Percentiles rank a stretch among this genome's conserved stretches.
These are phyloP conservation scores for Drosophila chauvacae DNA, from an alignment of 1,140 invertebrate genomes.

Conservation along the genomic window DNA sequence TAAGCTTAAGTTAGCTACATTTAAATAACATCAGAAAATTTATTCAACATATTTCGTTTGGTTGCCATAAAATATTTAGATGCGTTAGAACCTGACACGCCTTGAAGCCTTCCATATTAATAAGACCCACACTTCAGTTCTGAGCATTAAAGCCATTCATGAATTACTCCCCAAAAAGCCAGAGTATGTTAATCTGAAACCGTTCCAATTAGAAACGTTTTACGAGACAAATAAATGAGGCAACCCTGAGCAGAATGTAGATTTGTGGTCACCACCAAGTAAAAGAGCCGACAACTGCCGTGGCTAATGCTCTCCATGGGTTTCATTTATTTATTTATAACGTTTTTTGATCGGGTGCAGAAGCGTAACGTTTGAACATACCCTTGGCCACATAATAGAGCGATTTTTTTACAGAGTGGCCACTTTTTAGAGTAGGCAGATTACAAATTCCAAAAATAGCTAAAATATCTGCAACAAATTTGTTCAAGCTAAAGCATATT, in stretches of 20 bases:
- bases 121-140: neutral
- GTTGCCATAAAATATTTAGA: neutral
- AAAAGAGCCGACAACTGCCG: slow-evolving; percentile 63
- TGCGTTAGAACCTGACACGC: neutral
- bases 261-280: slow-evolving; percentile 50
- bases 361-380: slow-evolving; percentile 70
- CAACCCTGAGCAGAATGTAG: slow-evolving; percentile 35
- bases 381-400: slow-evolving; percentile 50
- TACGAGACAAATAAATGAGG: slow-evolving; percentile 18
- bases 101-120: neutral
- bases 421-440: neutral
- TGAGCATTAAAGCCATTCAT: slow-evolving; percentile 8
- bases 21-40: neutral
- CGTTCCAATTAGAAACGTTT: slow-evolving; percentile 50
- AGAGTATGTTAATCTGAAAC: slow-evolving; percentile 24
- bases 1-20: no score
- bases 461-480: neutral
- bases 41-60: no score
- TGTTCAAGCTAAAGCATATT: neutral
- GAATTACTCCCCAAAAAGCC: slow-evolving; percentile 9
- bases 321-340: slow-evolving; percentile 51
- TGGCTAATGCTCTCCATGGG: slow-evolving; percentile 59
- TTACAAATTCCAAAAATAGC: neutral
- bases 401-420: slow-evolving; percentile 31
- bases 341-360: slow-evolving; percentile 64